Evolutionary conservation across 2,888 invertebrate species (phyloP), one percentile per base, ranked within the genome.

Genomic region (Oeneis ivallda): DNA sequence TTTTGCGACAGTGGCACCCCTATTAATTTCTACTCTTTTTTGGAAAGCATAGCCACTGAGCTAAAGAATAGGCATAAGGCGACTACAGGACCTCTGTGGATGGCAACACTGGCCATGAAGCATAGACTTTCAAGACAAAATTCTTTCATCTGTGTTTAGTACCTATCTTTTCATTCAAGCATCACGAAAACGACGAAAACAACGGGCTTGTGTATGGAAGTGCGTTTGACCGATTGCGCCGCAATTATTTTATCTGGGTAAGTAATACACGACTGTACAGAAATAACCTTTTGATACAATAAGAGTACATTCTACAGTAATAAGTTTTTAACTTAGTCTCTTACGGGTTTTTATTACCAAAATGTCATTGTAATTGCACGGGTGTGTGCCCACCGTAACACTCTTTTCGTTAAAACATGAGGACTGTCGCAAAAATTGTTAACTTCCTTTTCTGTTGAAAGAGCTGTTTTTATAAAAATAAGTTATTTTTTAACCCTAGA

Each of bases 161-260:
- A 37, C 7, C 86, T 89, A n/a, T n/a, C n/a, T 88, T 86, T 88
- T 86, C 86, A 88, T 88, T 86, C 86, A 88, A 90, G 91, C 91
- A 89, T 90, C 89, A 79, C 77, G 79, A 91, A 92, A 92, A 92
- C 92, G 92, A 92, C 92, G 92, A 91, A 92, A 92, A 92, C 92
- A 92, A 92, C 92, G 92, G 92, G 88, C 84, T 88, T 89, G 92
- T 93, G 92, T 89, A 89, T 88, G 90, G 86, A 87, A 92, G 93
- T 92, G 91, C 89, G 92, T 93, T 93, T 92, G 92, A 92, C 91
- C 92, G 93, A 93, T 93, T 93, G 93, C 93, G 93, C 93, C 93
- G 93, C 92, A 92, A 92, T 87, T 89, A 86, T 87, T 86, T 85
- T 87, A 86, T 84, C 82, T 82, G 85, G 89, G 92, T 92, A 84